A percentile compares a stretch with the other conserved stretches of the same genome.
phyloP scores from a whole-genome alignment of 2,888 invertebrate species.

The Protophormia terraenovae region DNA sequence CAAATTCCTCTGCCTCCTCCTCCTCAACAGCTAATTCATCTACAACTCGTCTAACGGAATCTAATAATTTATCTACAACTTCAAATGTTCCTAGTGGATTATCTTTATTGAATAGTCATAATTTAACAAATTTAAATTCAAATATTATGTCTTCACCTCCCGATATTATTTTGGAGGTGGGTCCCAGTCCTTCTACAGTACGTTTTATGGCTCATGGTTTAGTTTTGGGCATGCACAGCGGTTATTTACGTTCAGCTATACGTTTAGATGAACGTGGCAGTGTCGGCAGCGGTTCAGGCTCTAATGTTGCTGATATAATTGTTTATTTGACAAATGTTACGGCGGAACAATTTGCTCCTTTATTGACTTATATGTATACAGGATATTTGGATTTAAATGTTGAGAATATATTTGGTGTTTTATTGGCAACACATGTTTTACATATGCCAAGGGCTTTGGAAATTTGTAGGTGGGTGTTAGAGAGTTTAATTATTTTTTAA shows the following conservation, averaged over 20 bases:
- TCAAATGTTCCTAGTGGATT: slow-evolving; percentile 13
- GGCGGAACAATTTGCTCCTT: slow-evolving; percentile 85
- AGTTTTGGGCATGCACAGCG: slow-evolving; percentile 86
- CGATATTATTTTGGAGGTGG: slow-evolving; percentile 86
- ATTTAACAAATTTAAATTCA: slow-evolving; percentile 39
- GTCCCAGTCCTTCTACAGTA: slow-evolving; percentile 83
- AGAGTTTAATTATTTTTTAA: not conserved
- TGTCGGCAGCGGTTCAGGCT: not conserved
- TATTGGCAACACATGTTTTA: slow-evolving; percentile 87
- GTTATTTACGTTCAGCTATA: slow-evolving; percentile 87
- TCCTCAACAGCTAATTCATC: not conserved
- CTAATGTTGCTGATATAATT: slow-evolving; percentile 70
- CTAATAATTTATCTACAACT: not conserved
- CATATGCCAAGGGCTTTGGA: slow-evolving; percentile 89
- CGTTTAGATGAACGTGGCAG: slow-evolving; percentile 77
- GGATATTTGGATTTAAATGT: slow-evolving; percentile 87
- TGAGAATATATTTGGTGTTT: slow-evolving; percentile 87
- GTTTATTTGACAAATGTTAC: slow-evolving; percentile 83
- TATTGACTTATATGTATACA: slow-evolving; percentile 89
- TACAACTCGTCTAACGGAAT: slow-evolving; percentile 29
- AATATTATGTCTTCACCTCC: slow-evolving; percentile 81
- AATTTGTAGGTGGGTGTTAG: slow-evolving; percentile 82
- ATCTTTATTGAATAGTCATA: slow-evolving; percentile 35
- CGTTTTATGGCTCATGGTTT: slow-evolving; percentile 87
- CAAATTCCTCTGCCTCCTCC: slow-evolving; percentile 1